phyloP scores from a whole-genome alignment of 2,797 vertebrate genomes.

The Picus viridis region DNA sequence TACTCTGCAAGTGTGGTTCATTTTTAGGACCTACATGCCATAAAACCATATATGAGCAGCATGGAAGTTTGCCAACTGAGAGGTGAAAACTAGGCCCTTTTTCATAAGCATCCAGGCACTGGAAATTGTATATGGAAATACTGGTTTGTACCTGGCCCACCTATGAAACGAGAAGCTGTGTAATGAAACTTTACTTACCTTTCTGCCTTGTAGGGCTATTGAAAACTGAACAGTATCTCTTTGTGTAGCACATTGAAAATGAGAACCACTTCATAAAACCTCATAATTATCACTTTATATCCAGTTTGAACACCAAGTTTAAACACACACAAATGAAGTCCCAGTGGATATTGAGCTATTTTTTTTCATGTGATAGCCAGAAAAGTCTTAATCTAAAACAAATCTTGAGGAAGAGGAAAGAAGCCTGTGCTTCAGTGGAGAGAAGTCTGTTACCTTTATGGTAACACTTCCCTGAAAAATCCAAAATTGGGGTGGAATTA shows the following conservation, averaged over 20 bases:
- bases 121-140: neutral
- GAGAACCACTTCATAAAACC: neutral
- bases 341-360: neutral
- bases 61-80: neutral
- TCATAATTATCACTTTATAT: constrained; percentile 7
- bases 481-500: neutral
- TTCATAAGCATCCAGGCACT: neutral
- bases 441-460: neutral
- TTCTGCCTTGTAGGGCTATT: neutral
- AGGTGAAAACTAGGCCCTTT: neutral
- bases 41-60: fast-evolving
- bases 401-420: neutral
- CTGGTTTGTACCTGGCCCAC: neutral
- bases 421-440: neutral
- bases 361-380: neutral
- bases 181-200: neutral
- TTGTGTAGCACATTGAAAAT: neutral
- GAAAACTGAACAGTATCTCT: neutral
- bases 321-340: constrained; percentile 10
- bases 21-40: neutral
- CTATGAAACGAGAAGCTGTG: neutral
- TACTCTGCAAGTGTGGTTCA: fast-evolving
- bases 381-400: constrained; percentile 24
- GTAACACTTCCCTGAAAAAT: neutral
- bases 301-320: neutral